phyloP scores from a whole-genome alignment of 2,888 invertebrate species.

The Drosophila pseudotakahashii region DNA sequence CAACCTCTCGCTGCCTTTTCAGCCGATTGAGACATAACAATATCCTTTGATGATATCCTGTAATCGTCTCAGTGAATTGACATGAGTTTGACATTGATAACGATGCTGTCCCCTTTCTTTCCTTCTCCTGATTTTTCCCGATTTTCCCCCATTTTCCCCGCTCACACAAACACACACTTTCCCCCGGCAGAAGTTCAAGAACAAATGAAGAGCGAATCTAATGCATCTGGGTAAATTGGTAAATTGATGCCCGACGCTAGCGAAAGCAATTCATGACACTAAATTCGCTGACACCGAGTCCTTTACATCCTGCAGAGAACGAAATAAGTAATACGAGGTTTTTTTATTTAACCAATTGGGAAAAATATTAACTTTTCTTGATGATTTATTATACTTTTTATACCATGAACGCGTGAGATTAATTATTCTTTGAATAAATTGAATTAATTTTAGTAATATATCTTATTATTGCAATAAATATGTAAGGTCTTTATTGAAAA shows the following conservation, averaged over 20 bases:
- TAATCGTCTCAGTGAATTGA: conserved; percentile 75
- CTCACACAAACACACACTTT: no score
- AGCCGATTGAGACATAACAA: conserved; percentile 72
- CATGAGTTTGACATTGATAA: conserved; percentile 77
- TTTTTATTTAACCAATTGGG: neutral
- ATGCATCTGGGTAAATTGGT: conserved; percentile 30
- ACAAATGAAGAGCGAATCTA: conserved; percentile 39
- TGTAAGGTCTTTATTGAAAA: no score
- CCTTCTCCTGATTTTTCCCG: neutral
- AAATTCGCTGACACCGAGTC: conserved; percentile 31
- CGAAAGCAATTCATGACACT: conserved; percentile 18
- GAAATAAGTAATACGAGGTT: neutral
- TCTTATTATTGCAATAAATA: no score
- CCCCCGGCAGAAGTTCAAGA: conserved; percentile 18
- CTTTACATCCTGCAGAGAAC: conserved; percentile 7
- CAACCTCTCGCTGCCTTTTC: neutral
- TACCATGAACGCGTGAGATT: no score
- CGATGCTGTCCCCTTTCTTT: conserved; percentile 46
- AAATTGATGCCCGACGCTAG: conserved; percentile 28
- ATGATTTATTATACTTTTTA: neutral
- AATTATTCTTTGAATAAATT: no score
- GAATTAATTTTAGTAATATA: no score
- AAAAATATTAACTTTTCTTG: neutral
- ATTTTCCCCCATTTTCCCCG: neutral
- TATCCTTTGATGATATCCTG: conserved; percentile 77